Evolutionary conservation across 1,140 invertebrate genomes (phyloP).

Genomic region (Meloidogyne floridensis): DNA sequence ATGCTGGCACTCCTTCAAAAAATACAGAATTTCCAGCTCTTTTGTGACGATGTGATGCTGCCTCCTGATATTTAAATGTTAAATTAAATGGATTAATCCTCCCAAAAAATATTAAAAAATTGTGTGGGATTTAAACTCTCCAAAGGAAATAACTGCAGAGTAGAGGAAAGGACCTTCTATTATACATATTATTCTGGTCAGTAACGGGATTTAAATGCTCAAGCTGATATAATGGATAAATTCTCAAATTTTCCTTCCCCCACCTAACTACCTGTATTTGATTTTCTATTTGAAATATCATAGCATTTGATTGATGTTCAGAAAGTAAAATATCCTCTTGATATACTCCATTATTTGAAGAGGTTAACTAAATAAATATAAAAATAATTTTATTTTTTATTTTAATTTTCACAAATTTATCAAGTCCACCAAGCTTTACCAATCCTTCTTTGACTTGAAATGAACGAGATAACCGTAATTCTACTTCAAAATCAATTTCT

Average conservation of each 20-base stretch:
- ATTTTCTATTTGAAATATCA: slow-evolving; percentile 14
- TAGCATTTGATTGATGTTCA: slow-evolving; percentile 40
- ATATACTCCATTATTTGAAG: slow-evolving; percentile 51
- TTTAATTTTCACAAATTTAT: slow-evolving; percentile 34
- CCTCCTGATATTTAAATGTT: too few species aligned
- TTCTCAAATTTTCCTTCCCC: too few species aligned
- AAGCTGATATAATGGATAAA: too few species aligned
- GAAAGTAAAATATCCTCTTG: slow-evolving; percentile 53
- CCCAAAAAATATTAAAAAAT: too few species aligned
- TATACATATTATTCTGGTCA: too few species aligned
- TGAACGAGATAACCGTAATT: slow-evolving; percentile 46
- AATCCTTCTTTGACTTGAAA: slow-evolving; percentile 53
- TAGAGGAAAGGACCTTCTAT: too few species aligned
- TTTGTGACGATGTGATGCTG: background rate
- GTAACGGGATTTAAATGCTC: too few species aligned
- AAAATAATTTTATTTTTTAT: background rate
- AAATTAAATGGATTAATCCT: too few species aligned
- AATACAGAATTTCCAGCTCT: slow-evolving; percentile 38
- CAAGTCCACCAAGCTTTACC: slow-evolving; percentile 52
- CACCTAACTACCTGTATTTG: background rate
- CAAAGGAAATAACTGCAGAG: too few species aligned
- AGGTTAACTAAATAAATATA: slow-evolving; percentile 31
- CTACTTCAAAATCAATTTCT: slow-evolving; percentile 51
- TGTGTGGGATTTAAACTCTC: too few species aligned
- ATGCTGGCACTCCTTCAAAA: slow-evolving; percentile 35